Conservation (phyloP, 2,888 invertebrate genomes). For the Polydrusus tereticollis region DNA sequence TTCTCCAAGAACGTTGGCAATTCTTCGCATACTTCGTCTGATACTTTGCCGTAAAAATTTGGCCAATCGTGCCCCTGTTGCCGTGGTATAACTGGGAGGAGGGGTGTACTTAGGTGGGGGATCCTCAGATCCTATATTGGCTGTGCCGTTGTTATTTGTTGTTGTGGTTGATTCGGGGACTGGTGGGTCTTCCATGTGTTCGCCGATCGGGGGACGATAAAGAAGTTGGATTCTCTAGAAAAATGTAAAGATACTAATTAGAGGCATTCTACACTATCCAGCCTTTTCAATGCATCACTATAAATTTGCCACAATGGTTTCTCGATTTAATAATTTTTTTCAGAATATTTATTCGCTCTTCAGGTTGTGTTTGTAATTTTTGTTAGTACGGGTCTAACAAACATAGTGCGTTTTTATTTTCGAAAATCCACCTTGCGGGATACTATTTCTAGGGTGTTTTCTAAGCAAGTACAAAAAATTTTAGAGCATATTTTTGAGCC, state of each 20-base stretch:
- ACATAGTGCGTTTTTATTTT: no score
- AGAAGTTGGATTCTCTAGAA: constrained; percentile 85
- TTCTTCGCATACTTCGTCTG: constrained; percentile 81
- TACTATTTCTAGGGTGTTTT: no score
- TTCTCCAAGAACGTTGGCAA: constrained; percentile 71
- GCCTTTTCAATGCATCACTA: no score
- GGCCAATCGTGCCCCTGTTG: constrained; percentile 87
- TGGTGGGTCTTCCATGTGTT: constrained; percentile 66
- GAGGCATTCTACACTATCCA: no score
- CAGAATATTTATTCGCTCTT: no score
- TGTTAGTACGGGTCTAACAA: no score
- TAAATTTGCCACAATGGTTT: no score
- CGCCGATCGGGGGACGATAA: constrained; percentile 80
- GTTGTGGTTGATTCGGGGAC: constrained; percentile 60
- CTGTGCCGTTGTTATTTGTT: constrained; percentile 51
- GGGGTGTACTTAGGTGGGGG: constrained; percentile 95
- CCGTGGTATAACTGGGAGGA: constrained; percentile 92
- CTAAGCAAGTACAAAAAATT: no score
- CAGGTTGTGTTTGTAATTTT: no score
- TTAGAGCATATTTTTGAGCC: no score
- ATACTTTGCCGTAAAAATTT: constrained; percentile 83
- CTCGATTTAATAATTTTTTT: no score
- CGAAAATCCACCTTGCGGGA: no score
- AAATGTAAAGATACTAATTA: constrained; percentile 6
- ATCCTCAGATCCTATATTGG: constrained; percentile 71